Conservation (phyloP, 2,797 vertebrate species). For the Aplochiton taeniatus region DNA sequence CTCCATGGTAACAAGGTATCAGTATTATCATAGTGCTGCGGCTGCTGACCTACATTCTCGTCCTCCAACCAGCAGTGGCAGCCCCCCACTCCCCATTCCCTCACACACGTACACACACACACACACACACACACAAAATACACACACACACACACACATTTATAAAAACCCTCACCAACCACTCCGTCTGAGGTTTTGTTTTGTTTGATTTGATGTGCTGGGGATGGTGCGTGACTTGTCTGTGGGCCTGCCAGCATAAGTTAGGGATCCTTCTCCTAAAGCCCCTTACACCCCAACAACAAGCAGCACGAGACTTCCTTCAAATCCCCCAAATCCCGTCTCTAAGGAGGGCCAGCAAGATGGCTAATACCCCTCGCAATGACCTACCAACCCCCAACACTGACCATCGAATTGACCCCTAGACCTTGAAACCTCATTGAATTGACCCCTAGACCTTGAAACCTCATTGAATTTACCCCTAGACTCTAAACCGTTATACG, state of each 20-base stretch:
- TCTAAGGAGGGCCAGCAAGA: conserved; percentile 55
- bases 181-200: background rate
- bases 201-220: conserved; percentile 25
- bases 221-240: conserved; percentile 24
- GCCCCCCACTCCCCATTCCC: conserved; percentile 29
- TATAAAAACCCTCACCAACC: conserved; percentile 9
- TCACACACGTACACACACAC: conserved; percentile 5
- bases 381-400: conserved; percentile 30
- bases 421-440: conserved; percentile 14
- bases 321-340: conserved; percentile 51
- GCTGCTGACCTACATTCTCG: conserved; percentile 74
- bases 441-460: too few species aligned
- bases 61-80: conserved; percentile 50
- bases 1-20: conserved; percentile 72
- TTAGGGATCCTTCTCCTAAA: conserved; percentile 27
- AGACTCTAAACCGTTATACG: too few species aligned
- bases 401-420: conserved; percentile 22
- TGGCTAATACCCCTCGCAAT: conserved; percentile 55
- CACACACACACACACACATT: conserved; percentile 13
- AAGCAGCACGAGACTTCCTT: conserved; percentile 51
- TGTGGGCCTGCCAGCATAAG: conserved; percentile 14
- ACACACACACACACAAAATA: conserved; percentile 14
- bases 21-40: conserved; percentile 60
- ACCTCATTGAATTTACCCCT: too few species aligned
- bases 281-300: conserved; percentile 34